Conservation (phyloP, 2,797 vertebrate species). For the Notoglanidium macrostoma region DNA sequence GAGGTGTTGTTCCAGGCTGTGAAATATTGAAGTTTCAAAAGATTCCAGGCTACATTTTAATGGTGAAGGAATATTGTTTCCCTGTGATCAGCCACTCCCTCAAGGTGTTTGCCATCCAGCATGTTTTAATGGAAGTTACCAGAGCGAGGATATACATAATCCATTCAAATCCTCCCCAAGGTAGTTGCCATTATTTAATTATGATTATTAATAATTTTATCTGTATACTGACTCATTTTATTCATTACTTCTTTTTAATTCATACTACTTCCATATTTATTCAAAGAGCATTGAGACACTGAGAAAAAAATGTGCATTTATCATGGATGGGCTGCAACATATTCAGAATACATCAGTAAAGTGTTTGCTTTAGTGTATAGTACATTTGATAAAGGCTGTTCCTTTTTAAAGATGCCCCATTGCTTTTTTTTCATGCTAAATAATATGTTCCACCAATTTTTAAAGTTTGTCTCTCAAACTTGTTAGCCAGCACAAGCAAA, state of each 20-base stretch:
- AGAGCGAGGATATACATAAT: conserved; percentile 18
- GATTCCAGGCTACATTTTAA: conserved; percentile 24
- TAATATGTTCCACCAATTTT: no score
- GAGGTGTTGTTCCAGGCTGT: conserved; percentile 14
- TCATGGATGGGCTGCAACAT: background rate
- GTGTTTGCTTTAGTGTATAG: background rate
- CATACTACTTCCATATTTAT: background rate
- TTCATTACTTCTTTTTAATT: background rate
- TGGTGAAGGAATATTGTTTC: conserved; percentile 25
- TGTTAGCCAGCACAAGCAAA: no score
- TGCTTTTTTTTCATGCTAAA: no score
- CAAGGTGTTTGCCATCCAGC: conserved; percentile 22
- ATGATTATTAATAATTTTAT: conserved; percentile 35
- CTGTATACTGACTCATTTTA: conserved; percentile 13
- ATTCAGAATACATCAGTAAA: background rate
- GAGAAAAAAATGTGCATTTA: background rate
- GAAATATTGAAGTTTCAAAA: conserved; percentile 44
- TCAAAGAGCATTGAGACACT: background rate
- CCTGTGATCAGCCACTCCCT: background rate
- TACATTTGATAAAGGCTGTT: background rate
- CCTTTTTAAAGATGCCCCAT: background rate
- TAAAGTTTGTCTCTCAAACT: no score
- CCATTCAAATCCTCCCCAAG: conserved; percentile 18
- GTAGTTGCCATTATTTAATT: conserved; percentile 28
- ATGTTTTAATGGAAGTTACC: conserved; percentile 34